A percentile compares a stretch with the other conserved stretches of the same genome.
phyloP scores from a whole-genome alignment of 2,113 vertebrate genomes.

The Mustela nigripes region DNA sequence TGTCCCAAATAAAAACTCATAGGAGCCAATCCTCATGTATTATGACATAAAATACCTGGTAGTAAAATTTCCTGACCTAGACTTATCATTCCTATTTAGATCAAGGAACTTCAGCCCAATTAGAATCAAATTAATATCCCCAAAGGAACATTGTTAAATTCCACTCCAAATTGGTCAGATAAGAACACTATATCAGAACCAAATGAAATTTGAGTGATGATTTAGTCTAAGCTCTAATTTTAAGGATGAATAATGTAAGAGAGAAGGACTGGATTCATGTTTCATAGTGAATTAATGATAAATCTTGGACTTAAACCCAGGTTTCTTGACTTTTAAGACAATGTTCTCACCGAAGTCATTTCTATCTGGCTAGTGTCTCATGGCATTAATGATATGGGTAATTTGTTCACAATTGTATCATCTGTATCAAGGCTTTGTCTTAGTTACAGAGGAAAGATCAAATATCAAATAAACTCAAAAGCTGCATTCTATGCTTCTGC shows the following conservation, averaged over 20 bases:
- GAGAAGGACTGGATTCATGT: background rate
- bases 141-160: background rate
- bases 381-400: background rate
- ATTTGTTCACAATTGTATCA: background rate
- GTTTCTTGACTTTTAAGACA: background rate
- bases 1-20: background rate
- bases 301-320: background rate
- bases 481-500: background rate
- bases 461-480: constrained; percentile 35
- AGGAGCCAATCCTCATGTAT: background rate
- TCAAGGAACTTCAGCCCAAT: background rate
- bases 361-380: background rate
- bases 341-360: background rate
- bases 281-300: background rate
- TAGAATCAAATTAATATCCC: background rate
- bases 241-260: constrained; percentile 31
- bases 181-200: background rate
- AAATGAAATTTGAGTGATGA: background rate
- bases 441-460: constrained; percentile 29
- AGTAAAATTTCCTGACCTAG: constrained; percentile 3
- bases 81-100: background rate
- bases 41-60: constrained; percentile 21
- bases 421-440: background rate
- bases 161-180: background rate
- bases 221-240: constrained; percentile 31